Conservation (phyloP, 2,797 vertebrate species). For the Carapus acus region DNA sequence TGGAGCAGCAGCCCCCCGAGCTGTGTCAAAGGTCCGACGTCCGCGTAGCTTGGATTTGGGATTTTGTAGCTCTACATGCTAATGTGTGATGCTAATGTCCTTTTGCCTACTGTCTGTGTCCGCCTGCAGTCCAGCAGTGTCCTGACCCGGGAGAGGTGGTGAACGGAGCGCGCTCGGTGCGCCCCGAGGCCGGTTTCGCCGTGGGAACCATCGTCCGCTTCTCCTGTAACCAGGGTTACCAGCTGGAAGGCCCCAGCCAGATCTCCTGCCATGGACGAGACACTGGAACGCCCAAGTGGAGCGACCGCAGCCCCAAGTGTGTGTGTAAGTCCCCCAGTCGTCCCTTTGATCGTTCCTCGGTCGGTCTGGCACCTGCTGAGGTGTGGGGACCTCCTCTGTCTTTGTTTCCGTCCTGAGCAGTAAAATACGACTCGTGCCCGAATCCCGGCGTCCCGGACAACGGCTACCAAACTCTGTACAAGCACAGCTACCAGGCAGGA, state of each 20-base stretch:
- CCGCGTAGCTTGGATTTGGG: too few species aligned
- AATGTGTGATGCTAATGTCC: background rate
- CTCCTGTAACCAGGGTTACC: constrained; percentile 87
- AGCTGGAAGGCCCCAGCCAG: constrained; percentile 82
- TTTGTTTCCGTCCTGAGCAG: constrained; percentile 39
- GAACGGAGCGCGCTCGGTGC: constrained; percentile 82
- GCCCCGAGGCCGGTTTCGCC: constrained; percentile 81
- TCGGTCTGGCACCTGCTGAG: background rate
- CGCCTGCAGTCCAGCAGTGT: constrained; percentile 81
- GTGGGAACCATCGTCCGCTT: constrained; percentile 87
- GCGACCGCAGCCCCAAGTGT: constrained; percentile 89
- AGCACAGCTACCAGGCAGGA: constrained; percentile 89
- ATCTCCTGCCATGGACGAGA: constrained; percentile 88
- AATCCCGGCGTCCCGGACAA: constrained; percentile 91
- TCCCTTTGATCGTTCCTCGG: background rate
- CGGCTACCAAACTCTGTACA: constrained; percentile 90
- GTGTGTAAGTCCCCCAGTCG: constrained; percentile 81
- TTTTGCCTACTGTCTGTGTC: constrained; percentile 5
- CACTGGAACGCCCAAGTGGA: constrained; percentile 89
- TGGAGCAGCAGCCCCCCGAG: constrained; percentile 88
- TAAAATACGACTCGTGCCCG: constrained; percentile 88
- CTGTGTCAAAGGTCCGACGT: constrained; percentile 82
- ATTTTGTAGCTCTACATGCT: too few species aligned
- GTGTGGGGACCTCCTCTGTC: background rate
- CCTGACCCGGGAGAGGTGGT: constrained; percentile 86